Evolutionary conservation across 2,888 invertebrate species (phyloP), one percentile per base, ranked within the genome.

Genomic region (Escarpia spicata): DNA sequence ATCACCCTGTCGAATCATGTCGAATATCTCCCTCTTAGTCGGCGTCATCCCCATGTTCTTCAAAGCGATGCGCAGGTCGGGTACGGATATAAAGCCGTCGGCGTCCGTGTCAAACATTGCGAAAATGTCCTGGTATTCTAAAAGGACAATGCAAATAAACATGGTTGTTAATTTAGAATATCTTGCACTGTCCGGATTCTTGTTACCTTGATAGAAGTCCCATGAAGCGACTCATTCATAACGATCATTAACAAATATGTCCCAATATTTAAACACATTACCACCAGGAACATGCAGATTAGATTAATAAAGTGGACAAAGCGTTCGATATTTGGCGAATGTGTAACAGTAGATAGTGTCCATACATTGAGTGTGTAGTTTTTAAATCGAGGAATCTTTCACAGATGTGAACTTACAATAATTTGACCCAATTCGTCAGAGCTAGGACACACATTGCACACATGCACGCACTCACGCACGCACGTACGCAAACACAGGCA

Each of bases 41-140:
- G 96, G 96, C 92, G 95, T 93, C 92, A 95, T 95, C 6, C 96
- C 96, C 2, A 96, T 94, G 43, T 95, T 95, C 92, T 95, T 94
- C 94, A 96, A 94, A n/a, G 96, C 95, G 12, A 95, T 95, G 10
- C 95, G 95, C 92, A 96, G 94, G 93, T 96, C 96, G 3, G 95
- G 95, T 90, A 95, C 94, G 0, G 95, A 95, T 43, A 96, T 96
- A 94, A 95, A 94, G 0, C 96, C 96, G 91, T 95, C 95, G 9
- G 95, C 94, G 93, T 96, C 96, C 93, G 95, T 95, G 93, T 96
- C 96, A 93, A 96, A 96, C 93, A 96, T 93, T 26, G 93, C 93
- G 93, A 96, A 96, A 9, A 95, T 94, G 92, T 96, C 96, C 8
- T 95, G 94, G 15, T 96, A 94, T 92, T 95, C 95, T 96, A 94